These are phyloP conservation scores for Nesogale talazaci DNA, from an alignment of 2,113 vertebrate genomes.

Conservation along the genomic window DNA sequence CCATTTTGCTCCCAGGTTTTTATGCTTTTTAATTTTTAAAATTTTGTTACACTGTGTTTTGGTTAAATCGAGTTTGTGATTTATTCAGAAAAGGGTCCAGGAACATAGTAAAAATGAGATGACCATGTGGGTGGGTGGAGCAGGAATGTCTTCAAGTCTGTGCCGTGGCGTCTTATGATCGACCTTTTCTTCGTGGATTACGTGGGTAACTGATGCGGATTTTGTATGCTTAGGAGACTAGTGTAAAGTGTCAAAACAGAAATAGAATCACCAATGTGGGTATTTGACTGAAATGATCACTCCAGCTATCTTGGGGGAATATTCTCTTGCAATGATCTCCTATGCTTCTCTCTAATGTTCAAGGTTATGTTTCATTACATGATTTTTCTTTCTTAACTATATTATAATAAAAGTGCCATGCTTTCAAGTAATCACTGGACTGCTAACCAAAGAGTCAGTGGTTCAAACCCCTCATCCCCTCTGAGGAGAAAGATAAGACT, in stretches of 20 bases:
- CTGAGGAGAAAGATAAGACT: too few relatives aligned
- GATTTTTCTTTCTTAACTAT: neutral
- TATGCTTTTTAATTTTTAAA: too few relatives aligned
- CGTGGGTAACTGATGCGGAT: neutral
- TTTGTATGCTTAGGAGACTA: neutral
- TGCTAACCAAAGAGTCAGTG: too few relatives aligned
- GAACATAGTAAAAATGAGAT: neutral
- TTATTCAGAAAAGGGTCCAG: neutral
- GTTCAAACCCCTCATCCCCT: too few relatives aligned
- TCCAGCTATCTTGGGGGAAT: neutral
- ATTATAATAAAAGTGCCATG: too few relatives aligned
- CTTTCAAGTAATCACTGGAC: too few relatives aligned
- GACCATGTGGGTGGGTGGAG: accelerated
- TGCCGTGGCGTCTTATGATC: neutral
- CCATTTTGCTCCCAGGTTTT: neutral
- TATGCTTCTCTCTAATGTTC: neutral
- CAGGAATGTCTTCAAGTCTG: neutral
- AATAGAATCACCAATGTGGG: neutral
- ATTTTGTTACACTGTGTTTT: neutral
- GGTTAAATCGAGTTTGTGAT: neutral
- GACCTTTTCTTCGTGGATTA: neutral
- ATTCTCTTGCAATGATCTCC: neutral
- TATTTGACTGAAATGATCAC: neutral
- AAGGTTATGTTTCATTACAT: neutral
- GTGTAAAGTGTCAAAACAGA: neutral